Evolutionary conservation across 1,140 invertebrate species (phyloP).

Genomic region (Copidosoma floridanum): DNA sequence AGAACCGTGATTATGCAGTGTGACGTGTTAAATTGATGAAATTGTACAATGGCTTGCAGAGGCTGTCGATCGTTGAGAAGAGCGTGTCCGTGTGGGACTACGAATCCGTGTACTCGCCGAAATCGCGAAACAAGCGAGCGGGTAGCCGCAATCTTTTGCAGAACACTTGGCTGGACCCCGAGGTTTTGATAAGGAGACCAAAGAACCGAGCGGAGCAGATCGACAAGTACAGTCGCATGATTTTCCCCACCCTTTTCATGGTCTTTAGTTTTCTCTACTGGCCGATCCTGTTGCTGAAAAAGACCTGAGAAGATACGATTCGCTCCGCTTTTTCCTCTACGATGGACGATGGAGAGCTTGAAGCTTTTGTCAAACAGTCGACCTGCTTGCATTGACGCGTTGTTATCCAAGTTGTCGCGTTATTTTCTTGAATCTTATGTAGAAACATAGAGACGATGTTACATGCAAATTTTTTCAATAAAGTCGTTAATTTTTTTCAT

Average conservation of each 20-base stretch:
- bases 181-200: slow-evolving; percentile 33
- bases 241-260: slow-evolving; percentile 73
- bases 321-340: too few species aligned
- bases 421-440: too few species aligned
- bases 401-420: too few species aligned
- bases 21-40: too few species aligned
- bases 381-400: too few species aligned
- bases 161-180: slow-evolving; percentile 45
- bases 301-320: slow-evolving; percentile 23
- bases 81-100: slow-evolving; percentile 64
- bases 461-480: too few species aligned
- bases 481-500: neutral
- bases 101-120: slow-evolving; percentile 35
- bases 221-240: slow-evolving; percentile 57
- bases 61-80: slow-evolving; percentile 63
- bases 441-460: too few species aligned
- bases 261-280: slow-evolving; percentile 74
- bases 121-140: slow-evolving; percentile 36
- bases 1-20: too few species aligned
- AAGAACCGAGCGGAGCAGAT: slow-evolving; percentile 44
- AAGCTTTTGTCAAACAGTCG: too few species aligned
- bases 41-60: too few species aligned
- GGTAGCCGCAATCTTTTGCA: slow-evolving; percentile 44
- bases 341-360: too few species aligned
- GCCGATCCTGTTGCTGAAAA: slow-evolving; percentile 70